Evolutionary conservation across 2,113 vertebrate genomes (phyloP).

Genomic region (Arenaria interpres): DNA sequence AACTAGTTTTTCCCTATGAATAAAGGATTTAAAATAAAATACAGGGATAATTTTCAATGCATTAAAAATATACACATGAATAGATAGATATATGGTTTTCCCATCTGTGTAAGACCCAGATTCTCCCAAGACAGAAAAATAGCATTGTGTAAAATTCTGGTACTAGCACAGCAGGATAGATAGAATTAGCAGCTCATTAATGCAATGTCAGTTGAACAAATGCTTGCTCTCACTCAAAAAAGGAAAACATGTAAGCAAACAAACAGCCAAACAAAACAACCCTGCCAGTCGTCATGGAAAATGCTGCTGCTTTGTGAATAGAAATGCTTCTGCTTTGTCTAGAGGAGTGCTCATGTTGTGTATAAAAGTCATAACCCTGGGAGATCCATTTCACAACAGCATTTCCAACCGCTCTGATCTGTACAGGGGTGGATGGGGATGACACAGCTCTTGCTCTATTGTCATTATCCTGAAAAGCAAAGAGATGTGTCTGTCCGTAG

Average conservation of each 20-base stretch:
- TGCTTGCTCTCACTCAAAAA: not conserved
- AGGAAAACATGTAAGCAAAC: not conserved
- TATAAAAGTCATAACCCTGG: not conserved
- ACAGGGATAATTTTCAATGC: not conserved
- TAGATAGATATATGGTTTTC: not conserved
- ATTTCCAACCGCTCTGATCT: not conserved
- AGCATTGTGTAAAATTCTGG: not conserved
- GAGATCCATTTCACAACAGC: not conserved
- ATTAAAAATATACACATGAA: not conserved
- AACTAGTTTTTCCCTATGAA: not conserved
- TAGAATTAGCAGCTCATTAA: conserved; percentile 30
- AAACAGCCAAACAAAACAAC: conserved; percentile 9
- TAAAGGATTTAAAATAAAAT: conserved; percentile 9
- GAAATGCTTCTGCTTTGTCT: not conserved
- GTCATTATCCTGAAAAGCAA: not conserved
- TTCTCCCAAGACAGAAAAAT: not conserved
- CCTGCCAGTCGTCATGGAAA: not conserved
- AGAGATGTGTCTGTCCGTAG: not conserved
- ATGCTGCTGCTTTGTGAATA: not conserved
- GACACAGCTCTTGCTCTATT: not conserved
- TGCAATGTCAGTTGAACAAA: conserved; percentile 17
- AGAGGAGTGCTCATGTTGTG: not conserved
- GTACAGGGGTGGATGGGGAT: not conserved
- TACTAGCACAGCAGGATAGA: not conserved
- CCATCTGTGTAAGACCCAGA: not conserved